Evolutionary conservation across 2,888 invertebrate species (phyloP).

Genomic region (Parapristionchus giblindavisi): DNA sequence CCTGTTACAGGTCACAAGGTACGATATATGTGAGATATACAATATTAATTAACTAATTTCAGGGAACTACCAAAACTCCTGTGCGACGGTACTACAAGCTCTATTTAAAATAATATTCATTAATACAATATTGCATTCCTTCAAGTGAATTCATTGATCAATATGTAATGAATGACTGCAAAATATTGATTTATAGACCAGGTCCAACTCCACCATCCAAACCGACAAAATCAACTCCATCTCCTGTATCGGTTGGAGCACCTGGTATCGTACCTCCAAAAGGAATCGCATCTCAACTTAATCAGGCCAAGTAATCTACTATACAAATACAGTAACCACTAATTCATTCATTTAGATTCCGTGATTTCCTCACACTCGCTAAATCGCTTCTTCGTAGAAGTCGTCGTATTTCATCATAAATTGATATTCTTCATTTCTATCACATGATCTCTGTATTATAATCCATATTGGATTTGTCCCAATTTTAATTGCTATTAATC

Average conservation of each 20-base stretch:
- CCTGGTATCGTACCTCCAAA: slow-evolving; percentile 38
- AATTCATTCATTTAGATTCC: slow-evolving; percentile 16
- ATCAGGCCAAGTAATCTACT: slow-evolving; percentile 22
- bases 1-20: too few species aligned
- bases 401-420: slow-evolving; percentile 2
- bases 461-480: neutral
- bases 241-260: neutral
- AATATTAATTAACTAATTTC: too few species aligned
- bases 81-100: too few species aligned
- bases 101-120: too few species aligned
- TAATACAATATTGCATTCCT: too few species aligned
- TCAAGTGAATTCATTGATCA: too few species aligned
- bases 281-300: slow-evolving; percentile 36
- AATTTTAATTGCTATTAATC: neutral
- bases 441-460: slow-evolving; percentile 12
- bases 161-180: too few species aligned
- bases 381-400: slow-evolving; percentile 14
- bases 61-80: too few species aligned
- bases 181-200: too few species aligned
- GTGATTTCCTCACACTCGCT: slow-evolving; percentile 31
- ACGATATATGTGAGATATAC: too few species aligned
- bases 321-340: slow-evolving; percentile 2
- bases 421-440: neutral
- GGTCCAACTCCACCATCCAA: slow-evolving; percentile 6
- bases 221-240: neutral